Percentiles rank a stretch among this genome's conserved stretches.
Conservation (phyloP, 2,888 invertebrate species). For the Acanthosoma haemorrhoidale region DNA sequence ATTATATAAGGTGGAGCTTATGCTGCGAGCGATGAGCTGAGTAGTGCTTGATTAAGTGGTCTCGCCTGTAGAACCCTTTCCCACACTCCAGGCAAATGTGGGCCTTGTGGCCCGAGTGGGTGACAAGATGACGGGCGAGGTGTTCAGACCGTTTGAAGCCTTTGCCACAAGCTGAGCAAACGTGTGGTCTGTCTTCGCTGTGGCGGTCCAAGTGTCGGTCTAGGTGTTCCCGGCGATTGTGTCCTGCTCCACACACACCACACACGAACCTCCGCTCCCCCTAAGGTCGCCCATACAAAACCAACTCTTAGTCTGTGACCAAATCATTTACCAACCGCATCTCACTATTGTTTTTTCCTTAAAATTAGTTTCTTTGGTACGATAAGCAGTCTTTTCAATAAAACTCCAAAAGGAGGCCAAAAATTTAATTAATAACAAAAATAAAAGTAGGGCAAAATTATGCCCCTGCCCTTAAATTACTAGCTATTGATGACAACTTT, state of each 20-base stretch:
- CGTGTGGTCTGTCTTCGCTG: constrained; percentile 48
- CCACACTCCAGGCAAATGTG: constrained; percentile 47
- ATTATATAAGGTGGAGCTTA: background rate
- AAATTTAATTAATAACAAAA: too few species aligned
- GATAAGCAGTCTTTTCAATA: background rate
- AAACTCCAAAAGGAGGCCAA: background rate
- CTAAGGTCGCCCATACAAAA: constrained; percentile 31
- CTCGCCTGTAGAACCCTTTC: constrained; percentile 51
- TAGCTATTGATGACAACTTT: too few species aligned
- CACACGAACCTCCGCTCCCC: constrained; percentile 49
- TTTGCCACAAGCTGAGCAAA: constrained; percentile 42
- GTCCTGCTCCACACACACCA: constrained; percentile 50
- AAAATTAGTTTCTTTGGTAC: constrained; percentile 5
- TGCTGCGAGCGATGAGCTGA: constrained; percentile 46
- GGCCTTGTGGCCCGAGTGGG: constrained; percentile 52
- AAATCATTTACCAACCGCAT: constrained; percentile 28
- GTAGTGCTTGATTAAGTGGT: constrained; percentile 51
- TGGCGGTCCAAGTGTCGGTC: constrained; percentile 51
- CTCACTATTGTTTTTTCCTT: constrained; percentile 19
- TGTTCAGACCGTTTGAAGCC: constrained; percentile 51
- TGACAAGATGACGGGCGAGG: constrained; percentile 51
- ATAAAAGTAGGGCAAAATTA: too few species aligned
- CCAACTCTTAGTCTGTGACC: constrained; percentile 19
- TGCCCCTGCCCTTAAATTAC: too few species aligned
- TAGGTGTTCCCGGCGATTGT: constrained; percentile 50